phyloP scores from a whole-genome alignment of 2,113 vertebrate genomes.

The Polypterus bichir region DNA sequence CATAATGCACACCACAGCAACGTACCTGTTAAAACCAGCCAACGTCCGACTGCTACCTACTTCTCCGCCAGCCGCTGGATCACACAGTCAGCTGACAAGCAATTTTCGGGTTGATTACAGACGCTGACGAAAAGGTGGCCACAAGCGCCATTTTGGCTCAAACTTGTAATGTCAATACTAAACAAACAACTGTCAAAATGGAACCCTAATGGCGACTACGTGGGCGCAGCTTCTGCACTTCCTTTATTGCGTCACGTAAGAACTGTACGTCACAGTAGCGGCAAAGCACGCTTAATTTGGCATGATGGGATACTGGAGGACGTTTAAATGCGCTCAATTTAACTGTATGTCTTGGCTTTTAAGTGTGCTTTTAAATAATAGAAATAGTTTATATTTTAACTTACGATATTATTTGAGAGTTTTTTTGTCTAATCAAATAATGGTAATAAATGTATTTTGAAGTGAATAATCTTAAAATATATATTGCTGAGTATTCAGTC shows the following conservation, averaged over 20 bases:
- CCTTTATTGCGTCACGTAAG: background rate
- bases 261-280: no score
- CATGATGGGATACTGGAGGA: conserved; percentile 5
- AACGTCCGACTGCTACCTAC: background rate
- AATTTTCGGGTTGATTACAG: no score
- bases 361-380: no score
- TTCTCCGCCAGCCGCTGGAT: conserved; percentile 23
- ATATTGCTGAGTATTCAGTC: no score
- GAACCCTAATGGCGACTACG: conserved; percentile 34
- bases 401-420: no score
- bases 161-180: background rate
- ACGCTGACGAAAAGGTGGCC: background rate
- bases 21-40: background rate
- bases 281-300: background rate
- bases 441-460: no score
- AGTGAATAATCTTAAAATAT: no score
- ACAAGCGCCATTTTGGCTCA: conserved; percentile 16
- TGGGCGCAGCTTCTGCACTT: background rate
- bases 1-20: background rate
- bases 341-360: no score
- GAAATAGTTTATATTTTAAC: no score
- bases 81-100: conserved; percentile 53
- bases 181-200: background rate
- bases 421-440: no score
- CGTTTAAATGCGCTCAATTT: no score